Percentiles rank a stretch among this genome's conserved stretches.
Evolutionary conservation across 2,888 invertebrate genomes (phyloP).

Genomic region (Stenotaenia linearis): DNA sequence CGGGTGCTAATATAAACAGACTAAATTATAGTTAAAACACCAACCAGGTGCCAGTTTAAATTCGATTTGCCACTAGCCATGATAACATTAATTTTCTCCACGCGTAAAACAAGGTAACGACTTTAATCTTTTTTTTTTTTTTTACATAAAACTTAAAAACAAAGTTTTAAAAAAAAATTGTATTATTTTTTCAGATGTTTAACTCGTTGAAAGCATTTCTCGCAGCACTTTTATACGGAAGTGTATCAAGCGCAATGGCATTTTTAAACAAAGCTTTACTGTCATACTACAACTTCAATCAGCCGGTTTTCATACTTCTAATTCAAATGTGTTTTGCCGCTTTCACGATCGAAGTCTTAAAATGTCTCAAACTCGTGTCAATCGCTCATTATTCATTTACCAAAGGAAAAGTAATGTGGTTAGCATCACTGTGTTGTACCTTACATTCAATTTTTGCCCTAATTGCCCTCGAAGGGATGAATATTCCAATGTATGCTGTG

Average conservation of each 20-base stretch:
- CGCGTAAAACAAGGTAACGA: too few relatives aligned
- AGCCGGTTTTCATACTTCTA: slow-evolving; percentile 51
- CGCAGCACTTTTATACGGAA: slow-evolving; percentile 48
- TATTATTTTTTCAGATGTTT: not conserved
- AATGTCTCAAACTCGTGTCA: slow-evolving; percentile 38
- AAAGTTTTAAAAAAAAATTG: too few relatives aligned
- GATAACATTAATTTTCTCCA: too few relatives aligned
- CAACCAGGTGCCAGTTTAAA: too few relatives aligned
- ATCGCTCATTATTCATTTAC: slow-evolving; percentile 47
- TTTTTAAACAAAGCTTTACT: slow-evolving; percentile 49
- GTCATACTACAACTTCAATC: slow-evolving; percentile 49
- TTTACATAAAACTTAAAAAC: too few relatives aligned
- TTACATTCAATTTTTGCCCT: slow-evolving; percentile 51
- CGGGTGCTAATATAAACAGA: too few relatives aligned
- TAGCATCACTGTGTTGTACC: slow-evolving; percentile 51
- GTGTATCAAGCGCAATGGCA: slow-evolving; percentile 48
- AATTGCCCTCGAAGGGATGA: slow-evolving; percentile 52
- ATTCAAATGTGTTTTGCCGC: slow-evolving; percentile 51
- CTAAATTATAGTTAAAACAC: too few relatives aligned
- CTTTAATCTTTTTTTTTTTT: too few relatives aligned
- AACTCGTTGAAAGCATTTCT: slow-evolving; percentile 33
- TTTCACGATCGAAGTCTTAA: slow-evolving; percentile 45
- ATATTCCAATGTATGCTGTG: slow-evolving; percentile 54
- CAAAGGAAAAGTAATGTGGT: slow-evolving; percentile 47
- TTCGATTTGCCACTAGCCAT: too few relatives aligned